phyloP scores from a whole-genome alignment of 1,140 invertebrate genomes.

The Pseudomyrmex concolor region DNA sequence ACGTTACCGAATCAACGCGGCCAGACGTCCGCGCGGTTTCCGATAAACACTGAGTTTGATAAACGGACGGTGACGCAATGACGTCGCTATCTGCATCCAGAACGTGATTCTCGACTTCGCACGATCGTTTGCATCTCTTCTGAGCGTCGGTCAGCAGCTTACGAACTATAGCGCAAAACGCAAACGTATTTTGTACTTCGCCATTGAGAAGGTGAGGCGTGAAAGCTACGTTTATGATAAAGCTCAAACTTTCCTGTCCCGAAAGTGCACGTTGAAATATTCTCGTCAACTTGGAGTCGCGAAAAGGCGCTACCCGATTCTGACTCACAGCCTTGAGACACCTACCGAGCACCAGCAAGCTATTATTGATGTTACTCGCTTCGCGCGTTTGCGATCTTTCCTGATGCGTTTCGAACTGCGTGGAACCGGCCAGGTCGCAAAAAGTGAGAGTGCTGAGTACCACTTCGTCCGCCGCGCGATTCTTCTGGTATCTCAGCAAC shows the following conservation, averaged over 20 bases:
- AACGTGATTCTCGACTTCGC: not conserved
- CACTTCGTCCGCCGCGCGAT: conserved; percentile 68
- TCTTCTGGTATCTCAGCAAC: conserved; percentile 85
- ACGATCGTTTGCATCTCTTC: not conserved
- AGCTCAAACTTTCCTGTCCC: conserved; percentile 89
- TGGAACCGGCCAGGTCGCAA: conserved; percentile 95
- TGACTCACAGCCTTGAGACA: conserved; percentile 88
- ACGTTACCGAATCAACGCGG: not conserved
- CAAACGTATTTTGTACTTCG: conserved; percentile 91
- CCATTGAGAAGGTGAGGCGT: conserved; percentile 86
- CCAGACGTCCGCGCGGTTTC: not conserved
- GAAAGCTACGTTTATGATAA: conserved; percentile 92
- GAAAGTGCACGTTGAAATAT: conserved; percentile 81
- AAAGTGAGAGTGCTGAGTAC: conserved; percentile 87
- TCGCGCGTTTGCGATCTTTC: conserved; percentile 91
- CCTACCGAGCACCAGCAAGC: conserved; percentile 92
- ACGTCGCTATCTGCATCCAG: not conserved
- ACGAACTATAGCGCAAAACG: conserved; percentile 88
- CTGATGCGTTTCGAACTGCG: conserved; percentile 86
- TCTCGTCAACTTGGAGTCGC: conserved; percentile 93
- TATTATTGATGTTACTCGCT: conserved; percentile 94
- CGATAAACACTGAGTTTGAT: not conserved
- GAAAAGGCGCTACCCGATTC: conserved; percentile 78
- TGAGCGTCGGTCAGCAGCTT: conserved; percentile 82
- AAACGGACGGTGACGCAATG: too few relatives aligned